phyloP scores from a whole-genome alignment of 2,888 invertebrate species.

The Epinotia brunnichana region DNA sequence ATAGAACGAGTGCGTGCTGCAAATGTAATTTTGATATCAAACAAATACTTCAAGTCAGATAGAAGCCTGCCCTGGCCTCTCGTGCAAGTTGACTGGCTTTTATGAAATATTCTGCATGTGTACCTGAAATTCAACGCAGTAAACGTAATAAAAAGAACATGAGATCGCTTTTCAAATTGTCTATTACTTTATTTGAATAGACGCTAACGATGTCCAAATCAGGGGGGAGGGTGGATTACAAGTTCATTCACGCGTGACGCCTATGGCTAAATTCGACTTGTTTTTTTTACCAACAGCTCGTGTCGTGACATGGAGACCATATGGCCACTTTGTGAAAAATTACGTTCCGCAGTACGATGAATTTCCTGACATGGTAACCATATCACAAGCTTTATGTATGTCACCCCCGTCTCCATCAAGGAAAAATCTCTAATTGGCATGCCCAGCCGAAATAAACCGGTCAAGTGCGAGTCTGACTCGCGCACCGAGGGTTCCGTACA shows the following conservation, averaged over 20 bases:
- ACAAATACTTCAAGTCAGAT: no score
- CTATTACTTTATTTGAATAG: conserved; percentile 70
- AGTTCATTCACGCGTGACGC: conserved; percentile 55
- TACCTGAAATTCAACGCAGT: not conserved
- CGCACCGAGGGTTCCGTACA: no score
- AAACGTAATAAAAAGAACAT: conserved; percentile 28
- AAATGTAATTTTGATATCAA: no score
- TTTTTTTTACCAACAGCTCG: not conserved
- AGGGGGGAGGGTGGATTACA: conserved; percentile 69
- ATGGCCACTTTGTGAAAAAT: not conserved
- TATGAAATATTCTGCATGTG: not conserved
- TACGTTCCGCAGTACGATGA: not conserved
- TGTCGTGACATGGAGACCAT: not conserved
- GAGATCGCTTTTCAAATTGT: conserved; percentile 49
- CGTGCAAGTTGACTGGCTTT: not conserved
- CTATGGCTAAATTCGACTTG: not conserved
- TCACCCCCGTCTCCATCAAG: no score
- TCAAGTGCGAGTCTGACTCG: no score
- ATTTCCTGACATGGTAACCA: no score
- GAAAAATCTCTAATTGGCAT: no score
- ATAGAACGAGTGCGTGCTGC: no score
- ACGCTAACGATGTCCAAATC: conserved; percentile 73
- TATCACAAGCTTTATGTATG: no score
- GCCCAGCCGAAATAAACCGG: no score
- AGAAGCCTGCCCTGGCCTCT: no score